Evolutionary conservation across 2,113 vertebrate species (phyloP).

Genomic region (Enhydra lutris): DNA sequence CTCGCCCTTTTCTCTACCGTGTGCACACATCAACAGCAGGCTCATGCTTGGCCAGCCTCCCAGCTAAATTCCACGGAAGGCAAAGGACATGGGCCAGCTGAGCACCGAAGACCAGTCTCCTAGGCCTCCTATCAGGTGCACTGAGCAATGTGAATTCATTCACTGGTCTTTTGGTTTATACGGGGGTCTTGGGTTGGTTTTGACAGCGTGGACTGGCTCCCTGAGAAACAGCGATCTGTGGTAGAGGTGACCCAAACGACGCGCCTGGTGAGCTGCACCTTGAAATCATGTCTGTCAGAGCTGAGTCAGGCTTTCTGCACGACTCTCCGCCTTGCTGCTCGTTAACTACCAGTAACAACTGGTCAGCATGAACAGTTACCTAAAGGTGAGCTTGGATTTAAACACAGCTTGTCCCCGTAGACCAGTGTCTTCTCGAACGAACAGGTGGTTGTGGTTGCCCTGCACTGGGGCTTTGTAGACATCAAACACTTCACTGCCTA

Average conservation of each 20-base stretch:
- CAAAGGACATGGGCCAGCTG: background rate
- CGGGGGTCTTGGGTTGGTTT: background rate
- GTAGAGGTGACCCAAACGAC: background rate
- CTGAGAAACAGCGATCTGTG: background rate
- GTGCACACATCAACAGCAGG: background rate
- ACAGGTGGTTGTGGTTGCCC: constrained; percentile 95
- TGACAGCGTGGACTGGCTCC: background rate
- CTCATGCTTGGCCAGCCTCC: rapidly evolving
- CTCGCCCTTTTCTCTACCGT: background rate
- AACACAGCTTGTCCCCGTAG: constrained; percentile 96
- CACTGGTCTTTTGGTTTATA: background rate
- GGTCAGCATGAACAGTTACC: constrained; percentile 79
- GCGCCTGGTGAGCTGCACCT: background rate
- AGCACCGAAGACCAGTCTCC: background rate
- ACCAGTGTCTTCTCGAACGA: constrained; percentile 95
- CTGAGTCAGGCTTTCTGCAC: background rate
- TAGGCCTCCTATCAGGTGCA: background rate
- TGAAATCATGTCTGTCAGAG: background rate
- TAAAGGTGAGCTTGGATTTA: constrained; percentile 97
- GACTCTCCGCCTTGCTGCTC: background rate
- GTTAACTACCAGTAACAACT: background rate
- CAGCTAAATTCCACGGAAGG: too few species aligned
- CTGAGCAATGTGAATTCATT: background rate
- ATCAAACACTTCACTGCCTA: constrained; percentile 96
- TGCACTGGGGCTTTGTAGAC: constrained; percentile 94